Conservation (phyloP, 1,140 invertebrate genomes). For the Drosophila sulfurigaster region DNA sequence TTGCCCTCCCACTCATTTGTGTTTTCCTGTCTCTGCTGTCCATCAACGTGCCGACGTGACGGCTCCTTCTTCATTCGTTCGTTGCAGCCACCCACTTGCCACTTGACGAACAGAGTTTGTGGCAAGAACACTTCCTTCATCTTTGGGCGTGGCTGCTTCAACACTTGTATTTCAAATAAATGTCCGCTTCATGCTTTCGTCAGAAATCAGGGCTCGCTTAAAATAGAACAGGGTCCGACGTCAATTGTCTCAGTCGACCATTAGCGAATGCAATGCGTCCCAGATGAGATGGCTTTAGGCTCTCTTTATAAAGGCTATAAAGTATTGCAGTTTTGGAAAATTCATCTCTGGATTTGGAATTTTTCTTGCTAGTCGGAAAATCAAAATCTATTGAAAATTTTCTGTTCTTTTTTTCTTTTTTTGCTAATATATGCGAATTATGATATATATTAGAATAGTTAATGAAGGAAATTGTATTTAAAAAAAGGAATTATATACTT, state of each 20-base stretch:
- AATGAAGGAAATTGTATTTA: too few species aligned
- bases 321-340: too few species aligned
- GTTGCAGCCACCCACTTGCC: constrained; percentile 1
- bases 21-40: constrained; percentile 3
- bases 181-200: constrained; percentile 1
- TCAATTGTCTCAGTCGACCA: neutral
- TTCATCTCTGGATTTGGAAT: too few species aligned
- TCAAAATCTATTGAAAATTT: too few species aligned
- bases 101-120: neutral
- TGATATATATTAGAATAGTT: too few species aligned
- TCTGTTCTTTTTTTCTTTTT: too few species aligned
- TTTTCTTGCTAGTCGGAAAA: too few species aligned
- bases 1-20: neutral
- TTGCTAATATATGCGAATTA: too few species aligned
- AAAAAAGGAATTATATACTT: too few species aligned
- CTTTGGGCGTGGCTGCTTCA: constrained; percentile 2
- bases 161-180: constrained; percentile 4
- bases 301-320: too few species aligned
- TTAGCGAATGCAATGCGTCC: neutral
- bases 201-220: neutral
- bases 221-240: neutral
- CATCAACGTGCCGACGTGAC: neutral
- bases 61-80: neutral
- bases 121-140: constrained; percentile 1
- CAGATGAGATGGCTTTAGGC: too few species aligned